These are phyloP conservation scores for Verasper variegatus DNA, from an alignment of 2,113 vertebrate species.

Conservation along the genomic window DNA sequence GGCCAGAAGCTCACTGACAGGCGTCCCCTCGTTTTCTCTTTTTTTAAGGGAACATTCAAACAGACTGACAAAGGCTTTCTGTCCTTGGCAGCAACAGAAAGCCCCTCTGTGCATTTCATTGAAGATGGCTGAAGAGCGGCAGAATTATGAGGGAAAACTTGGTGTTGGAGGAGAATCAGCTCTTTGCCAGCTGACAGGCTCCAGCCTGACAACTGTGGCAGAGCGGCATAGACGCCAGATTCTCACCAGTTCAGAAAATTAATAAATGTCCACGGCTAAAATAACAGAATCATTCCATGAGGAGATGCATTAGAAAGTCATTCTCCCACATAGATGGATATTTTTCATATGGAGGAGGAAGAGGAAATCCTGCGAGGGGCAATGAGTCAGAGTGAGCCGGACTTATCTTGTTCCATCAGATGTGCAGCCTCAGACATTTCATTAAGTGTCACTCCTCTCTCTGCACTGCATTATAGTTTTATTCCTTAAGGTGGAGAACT, in stretches of 20 bases:
- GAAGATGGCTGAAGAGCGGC: conserved; percentile 57
- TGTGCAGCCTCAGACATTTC: conserved; percentile 61
- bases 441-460: conserved; percentile 49
- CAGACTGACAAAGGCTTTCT: conserved; percentile 57
- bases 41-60: conserved; percentile 48
- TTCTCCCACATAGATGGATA: conserved; percentile 15
- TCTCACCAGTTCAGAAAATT: conserved; percentile 36
- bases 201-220: too few species aligned
- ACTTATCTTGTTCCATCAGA: conserved; percentile 64
- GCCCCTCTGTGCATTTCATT: conserved; percentile 37
- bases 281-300: conserved; percentile 26
- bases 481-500: conserved; percentile 14
- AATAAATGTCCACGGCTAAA: conserved; percentile 25
- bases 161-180: not conserved
- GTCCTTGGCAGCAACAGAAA: conserved; percentile 63
- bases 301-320: conserved; percentile 12
- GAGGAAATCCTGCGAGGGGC: conserved; percentile 52
- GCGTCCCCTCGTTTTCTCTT: conserved; percentile 4
- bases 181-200: conserved; percentile 17
- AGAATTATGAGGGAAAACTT: conserved; percentile 53
- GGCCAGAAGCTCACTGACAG: conserved; percentile 34
- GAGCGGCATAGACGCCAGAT: conserved; percentile 36
- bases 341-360: conserved; percentile 48
- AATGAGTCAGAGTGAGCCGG: conserved; percentile 58
- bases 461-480: conserved; percentile 29